phyloP scores from a whole-genome alignment of 2,797 vertebrate species.

The Acanthurus tractus region DNA sequence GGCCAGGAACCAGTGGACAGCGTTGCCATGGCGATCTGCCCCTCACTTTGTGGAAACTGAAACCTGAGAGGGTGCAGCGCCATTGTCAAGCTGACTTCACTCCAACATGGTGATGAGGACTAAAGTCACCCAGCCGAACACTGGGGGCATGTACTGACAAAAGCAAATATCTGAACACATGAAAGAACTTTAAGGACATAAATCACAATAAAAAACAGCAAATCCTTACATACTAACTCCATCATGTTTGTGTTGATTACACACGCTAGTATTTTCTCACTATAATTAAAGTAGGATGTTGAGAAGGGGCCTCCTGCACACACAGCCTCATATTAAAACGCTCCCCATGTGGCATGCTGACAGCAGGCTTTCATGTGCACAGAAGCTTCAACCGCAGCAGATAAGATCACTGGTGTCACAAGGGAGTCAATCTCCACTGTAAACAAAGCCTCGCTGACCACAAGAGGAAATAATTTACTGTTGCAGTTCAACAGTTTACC shows the following conservation, averaged over 20 bases:
- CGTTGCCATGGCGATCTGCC: constrained; percentile 73
- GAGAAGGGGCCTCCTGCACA: constrained; percentile 8
- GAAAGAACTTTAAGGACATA: background rate
- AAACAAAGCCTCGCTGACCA: constrained; percentile 67
- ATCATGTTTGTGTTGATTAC: constrained; percentile 5
- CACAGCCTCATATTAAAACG: constrained; percentile 18
- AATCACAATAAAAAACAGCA: background rate
- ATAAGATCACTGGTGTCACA: constrained; percentile 61
- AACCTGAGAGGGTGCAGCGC: constrained; percentile 74
- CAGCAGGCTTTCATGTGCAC: constrained; percentile 44
- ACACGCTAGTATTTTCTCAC: background rate
- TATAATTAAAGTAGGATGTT: constrained; percentile 11
- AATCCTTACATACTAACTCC: background rate
- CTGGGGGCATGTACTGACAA: background rate
- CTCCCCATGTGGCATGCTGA: constrained; percentile 29
- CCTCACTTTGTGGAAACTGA: constrained; percentile 79
- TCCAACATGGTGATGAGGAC: constrained; percentile 8
- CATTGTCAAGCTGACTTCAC: constrained; percentile 47
- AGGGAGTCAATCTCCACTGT: constrained; percentile 66
- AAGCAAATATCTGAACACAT: background rate
- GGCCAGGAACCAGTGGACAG: constrained; percentile 52
- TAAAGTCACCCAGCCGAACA: constrained; percentile 25
- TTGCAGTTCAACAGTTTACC: constrained; percentile 60
- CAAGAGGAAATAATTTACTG: constrained; percentile 73
- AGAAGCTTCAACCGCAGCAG: constrained; percentile 37